Percentiles rank a stretch among this genome's conserved stretches.
Conservation (phyloP, 1,140 invertebrate genomes). For the Trachelipus rathkii region DNA sequence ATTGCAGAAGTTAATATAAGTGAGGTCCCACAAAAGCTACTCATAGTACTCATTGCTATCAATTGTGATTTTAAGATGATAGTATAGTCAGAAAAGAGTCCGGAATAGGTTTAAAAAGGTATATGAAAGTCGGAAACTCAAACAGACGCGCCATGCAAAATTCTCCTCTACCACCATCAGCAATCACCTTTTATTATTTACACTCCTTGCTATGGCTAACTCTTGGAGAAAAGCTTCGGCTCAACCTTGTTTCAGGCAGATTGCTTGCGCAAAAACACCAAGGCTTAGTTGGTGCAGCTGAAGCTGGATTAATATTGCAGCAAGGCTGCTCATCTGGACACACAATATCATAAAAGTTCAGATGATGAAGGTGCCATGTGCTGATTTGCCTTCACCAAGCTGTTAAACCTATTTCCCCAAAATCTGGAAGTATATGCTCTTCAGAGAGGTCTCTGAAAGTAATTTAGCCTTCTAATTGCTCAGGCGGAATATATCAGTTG, state of each 20-base stretch:
- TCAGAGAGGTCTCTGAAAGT: not conserved
- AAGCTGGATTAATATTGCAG: conserved; percentile 43
- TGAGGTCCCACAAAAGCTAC: not conserved
- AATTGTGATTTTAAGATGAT: conserved; percentile 56
- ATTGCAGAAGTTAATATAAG: not conserved
- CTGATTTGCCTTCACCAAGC: conserved; percentile 30
- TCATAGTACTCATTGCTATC: conserved; percentile 58
- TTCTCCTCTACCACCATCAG: conserved; percentile 43
- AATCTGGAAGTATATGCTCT: conserved; percentile 16
- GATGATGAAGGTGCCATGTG: conserved; percentile 28
- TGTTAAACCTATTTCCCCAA: conserved; percentile 35
- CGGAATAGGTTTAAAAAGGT: conserved; percentile 30
- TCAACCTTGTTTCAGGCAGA: conserved; percentile 44
- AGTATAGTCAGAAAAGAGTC: conserved; percentile 26
- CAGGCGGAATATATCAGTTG: conserved; percentile 4
- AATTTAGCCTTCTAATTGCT: conserved; percentile 7
- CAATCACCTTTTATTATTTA: conserved; percentile 44
- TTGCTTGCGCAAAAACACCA: conserved; percentile 44
- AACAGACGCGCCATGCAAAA: conserved; percentile 51
- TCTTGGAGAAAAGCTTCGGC: conserved; percentile 43
- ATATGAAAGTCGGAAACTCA: conserved; percentile 50
- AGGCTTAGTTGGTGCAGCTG: conserved; percentile 43
- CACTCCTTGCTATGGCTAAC: conserved; percentile 44
- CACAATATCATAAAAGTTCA: conserved; percentile 41
- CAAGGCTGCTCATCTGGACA: conserved; percentile 42